A percentile compares a stretch with the other conserved stretches of the same genome.
These are phyloP conservation scores for Glyphotaelius pellucidus DNA, from an alignment of 2,888 invertebrate genomes.

Conservation along the genomic window DNA sequence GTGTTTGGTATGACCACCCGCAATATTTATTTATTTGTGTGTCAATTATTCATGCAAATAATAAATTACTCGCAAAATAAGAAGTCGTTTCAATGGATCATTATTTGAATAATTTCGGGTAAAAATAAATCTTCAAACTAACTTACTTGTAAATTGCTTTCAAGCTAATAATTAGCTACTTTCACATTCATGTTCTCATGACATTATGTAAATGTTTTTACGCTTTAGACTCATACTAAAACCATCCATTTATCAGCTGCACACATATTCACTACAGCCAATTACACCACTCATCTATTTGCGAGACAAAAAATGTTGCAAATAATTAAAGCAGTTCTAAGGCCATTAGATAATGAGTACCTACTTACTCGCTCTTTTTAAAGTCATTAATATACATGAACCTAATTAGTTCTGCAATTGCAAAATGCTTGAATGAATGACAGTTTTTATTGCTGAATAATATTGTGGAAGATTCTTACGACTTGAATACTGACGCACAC, in stretches of 20 bases:
- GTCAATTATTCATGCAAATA: too few species aligned
- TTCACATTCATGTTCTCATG: background rate
- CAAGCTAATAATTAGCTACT: background rate
- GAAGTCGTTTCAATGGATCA: too few species aligned
- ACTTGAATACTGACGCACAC: background rate
- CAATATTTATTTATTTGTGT: too few species aligned
- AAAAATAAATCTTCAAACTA: too few species aligned
- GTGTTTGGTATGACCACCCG: too few species aligned
- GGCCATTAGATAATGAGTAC: background rate
- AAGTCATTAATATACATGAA: constrained; percentile 2
- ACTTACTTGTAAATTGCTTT: too few species aligned
- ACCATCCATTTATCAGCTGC: background rate
- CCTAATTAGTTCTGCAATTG: background rate
- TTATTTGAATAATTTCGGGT: too few species aligned
- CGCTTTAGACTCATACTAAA: background rate
- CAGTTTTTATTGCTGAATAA: background rate
- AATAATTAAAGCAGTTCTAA: background rate
- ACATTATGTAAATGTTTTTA: background rate
- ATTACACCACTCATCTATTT: background rate
- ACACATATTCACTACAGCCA: background rate
- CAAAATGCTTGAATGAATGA: background rate
- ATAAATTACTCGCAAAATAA: too few species aligned
- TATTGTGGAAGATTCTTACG: background rate
- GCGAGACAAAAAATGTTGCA: background rate
- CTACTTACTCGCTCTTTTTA: constrained; percentile 2